Evolutionary conservation across 2,888 invertebrate genomes (phyloP).

Genomic region (Trilocha varians): DNA sequence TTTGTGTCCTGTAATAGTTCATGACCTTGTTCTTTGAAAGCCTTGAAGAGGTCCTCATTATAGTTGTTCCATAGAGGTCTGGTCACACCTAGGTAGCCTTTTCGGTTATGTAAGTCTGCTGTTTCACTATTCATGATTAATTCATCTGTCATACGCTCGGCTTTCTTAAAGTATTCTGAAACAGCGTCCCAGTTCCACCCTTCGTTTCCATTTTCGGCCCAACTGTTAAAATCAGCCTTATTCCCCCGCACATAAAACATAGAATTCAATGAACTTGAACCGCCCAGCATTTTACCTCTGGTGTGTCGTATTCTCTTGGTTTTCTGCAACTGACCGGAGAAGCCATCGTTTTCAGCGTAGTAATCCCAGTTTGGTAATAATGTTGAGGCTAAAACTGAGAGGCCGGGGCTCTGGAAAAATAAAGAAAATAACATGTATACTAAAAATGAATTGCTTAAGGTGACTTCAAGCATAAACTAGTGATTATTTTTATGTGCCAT

Average conservation of each 20-base stretch:
- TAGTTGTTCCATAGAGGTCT: constrained; percentile 34
- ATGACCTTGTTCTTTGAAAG: constrained; percentile 32
- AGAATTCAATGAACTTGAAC: constrained; percentile 76
- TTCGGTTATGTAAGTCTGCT: constrained; percentile 27
- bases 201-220: constrained; percentile 70
- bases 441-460: too few relatives aligned
- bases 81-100: constrained; percentile 32
- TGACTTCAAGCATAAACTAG: too few relatives aligned
- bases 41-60: constrained; percentile 40
- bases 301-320: constrained; percentile 44
- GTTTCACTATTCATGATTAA: constrained; percentile 29
- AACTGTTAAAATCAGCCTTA: constrained; percentile 72
- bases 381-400: constrained; percentile 25
- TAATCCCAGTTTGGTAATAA: constrained; percentile 34
- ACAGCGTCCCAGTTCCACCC: constrained; percentile 40
- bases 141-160: constrained; percentile 24
- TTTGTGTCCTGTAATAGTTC: constrained; percentile 27
- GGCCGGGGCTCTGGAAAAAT: constrained; percentile 35
- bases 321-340: constrained; percentile 30
- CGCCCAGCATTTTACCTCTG: constrained; percentile 78
- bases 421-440: background rate
- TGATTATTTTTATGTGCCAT: too few relatives aligned
- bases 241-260: constrained; percentile 79
- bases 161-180: constrained; percentile 36
- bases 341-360: constrained; percentile 30